Conservation (phyloP, 2,113 vertebrate species). For the Peromyscus maniculatus region DNA sequence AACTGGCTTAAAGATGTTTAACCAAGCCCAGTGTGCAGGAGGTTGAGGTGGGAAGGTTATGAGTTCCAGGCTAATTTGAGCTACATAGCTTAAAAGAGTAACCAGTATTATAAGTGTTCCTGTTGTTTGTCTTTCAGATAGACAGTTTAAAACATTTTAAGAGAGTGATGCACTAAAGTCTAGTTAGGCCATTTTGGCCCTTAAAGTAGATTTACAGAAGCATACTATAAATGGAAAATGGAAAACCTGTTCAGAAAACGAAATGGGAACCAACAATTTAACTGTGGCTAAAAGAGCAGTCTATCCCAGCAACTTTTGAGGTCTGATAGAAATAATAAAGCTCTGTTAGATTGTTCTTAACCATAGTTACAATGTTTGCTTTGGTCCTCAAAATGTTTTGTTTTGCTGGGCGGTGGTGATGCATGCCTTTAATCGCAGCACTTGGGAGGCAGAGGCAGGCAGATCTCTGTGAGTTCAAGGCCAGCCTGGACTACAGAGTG, state of each 20-base stretch:
- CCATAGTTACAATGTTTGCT: background rate
- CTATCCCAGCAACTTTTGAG: background rate
- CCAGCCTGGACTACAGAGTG: no score
- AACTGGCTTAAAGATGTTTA: background rate
- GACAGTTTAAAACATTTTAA: background rate
- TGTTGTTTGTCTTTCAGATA: background rate
- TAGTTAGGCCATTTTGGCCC: background rate
- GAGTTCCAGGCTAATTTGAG: background rate
- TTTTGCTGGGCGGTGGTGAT: background rate
- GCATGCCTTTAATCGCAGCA: no score
- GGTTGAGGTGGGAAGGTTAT: background rate
- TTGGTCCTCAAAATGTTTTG: background rate
- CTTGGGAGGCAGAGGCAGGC: no score
- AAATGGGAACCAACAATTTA: background rate
- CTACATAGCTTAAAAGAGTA: background rate
- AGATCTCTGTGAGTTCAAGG: no score
- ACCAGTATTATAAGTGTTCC: background rate
- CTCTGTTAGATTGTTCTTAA: background rate
- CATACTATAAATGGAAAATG: background rate
- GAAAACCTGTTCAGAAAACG: background rate
- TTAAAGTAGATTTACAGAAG: conserved; percentile 35
- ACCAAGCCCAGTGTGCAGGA: background rate
- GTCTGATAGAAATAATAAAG: background rate
- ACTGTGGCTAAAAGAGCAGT: background rate
- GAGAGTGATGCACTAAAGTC: background rate